Conservation (phyloP, 2,888 invertebrate genomes). For the Callimorpha dominula region DNA sequence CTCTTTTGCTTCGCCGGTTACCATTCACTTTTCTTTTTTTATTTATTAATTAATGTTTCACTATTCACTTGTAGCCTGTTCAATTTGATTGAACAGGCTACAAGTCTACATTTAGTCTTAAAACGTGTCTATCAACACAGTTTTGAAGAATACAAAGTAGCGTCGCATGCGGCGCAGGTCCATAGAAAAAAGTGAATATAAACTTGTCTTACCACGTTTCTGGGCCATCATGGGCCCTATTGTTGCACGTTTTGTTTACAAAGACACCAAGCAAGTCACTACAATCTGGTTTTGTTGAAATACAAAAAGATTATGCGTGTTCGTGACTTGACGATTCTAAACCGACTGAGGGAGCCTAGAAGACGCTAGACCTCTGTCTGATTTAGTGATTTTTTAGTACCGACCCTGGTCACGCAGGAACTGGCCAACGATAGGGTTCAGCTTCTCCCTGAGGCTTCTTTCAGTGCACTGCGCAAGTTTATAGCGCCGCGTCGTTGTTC, state of each 20-base stretch:
- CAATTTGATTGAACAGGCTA: no score
- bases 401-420: neutral
- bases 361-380: neutral
- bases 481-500: neutral
- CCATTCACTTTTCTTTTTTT: no score
- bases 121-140: no score
- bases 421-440: no score
- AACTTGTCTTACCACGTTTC: neutral
- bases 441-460: neutral
- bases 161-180: no score
- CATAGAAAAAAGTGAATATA: neutral
- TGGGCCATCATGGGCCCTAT: no score
- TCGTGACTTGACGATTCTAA: neutral
- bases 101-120: no score
- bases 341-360: neutral
- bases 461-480: neutral
- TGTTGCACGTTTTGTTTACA: neutral
- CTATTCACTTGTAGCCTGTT: no score
- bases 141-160: no score
- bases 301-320: neutral
- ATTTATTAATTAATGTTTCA: no score
- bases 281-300: neutral
- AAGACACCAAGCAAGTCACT: neutral
- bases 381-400: neutral
- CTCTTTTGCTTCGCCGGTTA: no score